A percentile compares a stretch with the other conserved stretches of the same genome.
Evolutionary conservation across 2,113 vertebrate species (phyloP).

Genomic region (Petromus typicus): DNA sequence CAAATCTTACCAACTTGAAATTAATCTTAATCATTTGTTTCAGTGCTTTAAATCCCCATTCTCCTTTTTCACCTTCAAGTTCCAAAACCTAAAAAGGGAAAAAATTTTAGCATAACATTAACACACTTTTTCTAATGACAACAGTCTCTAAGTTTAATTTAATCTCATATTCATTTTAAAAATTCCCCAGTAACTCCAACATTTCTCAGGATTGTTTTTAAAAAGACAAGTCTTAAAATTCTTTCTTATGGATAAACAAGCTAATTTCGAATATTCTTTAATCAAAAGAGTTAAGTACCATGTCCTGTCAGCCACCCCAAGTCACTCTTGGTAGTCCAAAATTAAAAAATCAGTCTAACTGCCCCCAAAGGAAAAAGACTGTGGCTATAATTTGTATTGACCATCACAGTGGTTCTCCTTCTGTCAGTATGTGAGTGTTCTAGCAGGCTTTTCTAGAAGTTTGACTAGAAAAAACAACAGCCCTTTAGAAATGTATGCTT

Average conservation of each 20-base stretch:
- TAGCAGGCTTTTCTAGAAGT: neutral
- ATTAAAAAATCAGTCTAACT: conserved; percentile 47
- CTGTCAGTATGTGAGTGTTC: neutral
- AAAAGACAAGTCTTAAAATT: conserved; percentile 42
- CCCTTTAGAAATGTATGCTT: neutral
- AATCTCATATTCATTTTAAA: conserved; percentile 38
- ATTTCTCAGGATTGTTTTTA: conserved; percentile 34
- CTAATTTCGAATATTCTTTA: conserved; percentile 21
- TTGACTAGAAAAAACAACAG: neutral
- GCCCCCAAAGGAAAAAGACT: neutral
- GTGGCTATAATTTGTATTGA: neutral
- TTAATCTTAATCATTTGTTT: conserved; percentile 99
- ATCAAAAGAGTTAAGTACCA: conserved; percentile 21
- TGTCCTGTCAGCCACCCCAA: neutral
- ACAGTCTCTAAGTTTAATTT: conserved; percentile 49
- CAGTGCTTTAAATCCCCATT: conserved; percentile 99
- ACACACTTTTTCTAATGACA: conserved; percentile 48
- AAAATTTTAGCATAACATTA: conserved; percentile 64
- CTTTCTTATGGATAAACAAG: neutral
- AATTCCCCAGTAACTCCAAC: conserved; percentile 9
- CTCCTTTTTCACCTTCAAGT: conserved; percentile 99
- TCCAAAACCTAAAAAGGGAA: conserved; percentile 94
- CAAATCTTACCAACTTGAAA: conserved; percentile 96
- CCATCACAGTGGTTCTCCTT: neutral
- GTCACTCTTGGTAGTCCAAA: neutral